phyloP scores from a whole-genome alignment of 2,797 vertebrate species.

The Danio jaintianensis region DNA sequence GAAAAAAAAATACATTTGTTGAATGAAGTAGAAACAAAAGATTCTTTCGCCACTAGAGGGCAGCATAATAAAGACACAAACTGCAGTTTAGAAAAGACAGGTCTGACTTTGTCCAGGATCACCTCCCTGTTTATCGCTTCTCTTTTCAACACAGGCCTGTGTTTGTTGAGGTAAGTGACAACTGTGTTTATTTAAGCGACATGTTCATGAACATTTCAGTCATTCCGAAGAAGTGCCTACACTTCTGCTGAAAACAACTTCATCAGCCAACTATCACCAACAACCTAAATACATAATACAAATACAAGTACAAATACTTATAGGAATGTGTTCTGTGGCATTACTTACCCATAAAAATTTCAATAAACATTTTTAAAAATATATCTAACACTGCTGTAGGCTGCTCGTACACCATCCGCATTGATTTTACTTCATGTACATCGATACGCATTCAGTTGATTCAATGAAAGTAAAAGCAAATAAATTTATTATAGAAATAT shows the following conservation, averaged over 20 bases:
- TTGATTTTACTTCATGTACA: background rate
- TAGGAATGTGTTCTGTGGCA: background rate
- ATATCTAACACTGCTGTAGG: background rate
- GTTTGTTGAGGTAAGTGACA: conserved; percentile 42
- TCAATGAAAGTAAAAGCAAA: background rate
- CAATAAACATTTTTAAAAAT: background rate
- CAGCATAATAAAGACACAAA: conserved; percentile 22
- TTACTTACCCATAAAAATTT: background rate
- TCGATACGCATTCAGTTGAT: background rate
- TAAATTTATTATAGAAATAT: background rate
- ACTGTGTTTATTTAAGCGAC: conserved; percentile 42
- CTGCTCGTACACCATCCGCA: background rate
- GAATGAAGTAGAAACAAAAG: background rate
- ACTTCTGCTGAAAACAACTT: conserved; percentile 4
- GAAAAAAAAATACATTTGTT: background rate
- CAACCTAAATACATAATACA: background rate
- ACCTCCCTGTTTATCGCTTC: conserved; percentile 26
- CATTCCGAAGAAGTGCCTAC: background rate
- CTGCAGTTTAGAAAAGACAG: background rate
- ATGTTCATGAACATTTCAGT: conserved; percentile 38
- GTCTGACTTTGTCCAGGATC: conserved; percentile 15
- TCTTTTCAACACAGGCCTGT: conserved; percentile 43
- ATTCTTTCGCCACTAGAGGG: conserved; percentile 26
- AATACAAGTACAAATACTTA: no score
- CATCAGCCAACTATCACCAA: background rate